Evolutionary conservation across 1,140 invertebrate species (phyloP), one percentile per base, ranked within the genome.

Genomic region (Leucophenga varia): DNA sequence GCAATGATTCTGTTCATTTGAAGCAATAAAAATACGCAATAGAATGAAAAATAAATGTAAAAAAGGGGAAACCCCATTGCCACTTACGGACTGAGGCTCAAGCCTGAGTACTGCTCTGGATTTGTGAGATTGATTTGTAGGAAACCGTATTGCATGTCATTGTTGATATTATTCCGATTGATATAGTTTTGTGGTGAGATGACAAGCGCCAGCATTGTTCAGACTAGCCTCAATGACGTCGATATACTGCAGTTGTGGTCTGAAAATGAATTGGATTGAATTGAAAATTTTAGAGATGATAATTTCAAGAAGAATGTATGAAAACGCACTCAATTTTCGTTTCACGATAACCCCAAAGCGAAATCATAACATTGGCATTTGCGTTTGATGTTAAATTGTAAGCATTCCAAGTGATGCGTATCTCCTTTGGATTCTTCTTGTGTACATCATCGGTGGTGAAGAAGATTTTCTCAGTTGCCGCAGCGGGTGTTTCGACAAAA

Each of bases 121-220:
- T 88, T 85, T 0, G 91, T 93, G 13, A 95, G 77, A 76, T 94
- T 95, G 34, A 96, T 91, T 69, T 91, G 89, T 13, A 96, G 79
- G 58, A 96, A 93, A 13, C 93, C 93, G 69, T 95, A 93, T 57
- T 87, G 82, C 75, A 93, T 81, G 52, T 93, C 88, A 9, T 83
- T 81, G 51, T 80, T 77, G 6, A 79, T 75, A 58, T 93, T 89
- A 38, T 89, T 81, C 21, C 84, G 80, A 31, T 81, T 82, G 10
- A 82, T 69, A 49, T 85, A 92, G 54, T 83, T 83, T 1, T 80
- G 80, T 3, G 88, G 87, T 4, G 79, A 79, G 21, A 93, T 87
- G 0, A 78, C 78, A 58, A 37, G 75, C 76, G 9, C 88, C 88
- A 3, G 78, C 80, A 58, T 90, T 90, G 0, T 80, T 78, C 0